A percentile compares a stretch with the other conserved stretches of the same genome.
Conservation (phyloP, 1,140 invertebrate species). For the Lethocerus indicus region DNA sequence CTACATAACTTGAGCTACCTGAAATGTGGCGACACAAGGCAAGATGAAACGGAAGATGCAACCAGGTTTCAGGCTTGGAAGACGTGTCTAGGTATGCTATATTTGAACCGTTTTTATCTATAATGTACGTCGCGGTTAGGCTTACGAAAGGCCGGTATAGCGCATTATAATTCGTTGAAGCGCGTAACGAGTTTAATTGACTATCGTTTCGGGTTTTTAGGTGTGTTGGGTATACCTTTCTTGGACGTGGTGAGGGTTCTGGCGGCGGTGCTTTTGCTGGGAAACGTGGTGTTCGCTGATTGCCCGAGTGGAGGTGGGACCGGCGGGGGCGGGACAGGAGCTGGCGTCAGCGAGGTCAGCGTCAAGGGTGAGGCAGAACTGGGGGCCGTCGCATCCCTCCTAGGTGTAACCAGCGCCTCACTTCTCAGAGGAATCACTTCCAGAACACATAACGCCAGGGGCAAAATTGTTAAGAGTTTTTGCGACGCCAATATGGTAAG, state of each 20-base stretch:
- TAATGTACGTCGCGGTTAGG: too few relatives aligned
- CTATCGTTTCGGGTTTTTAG: constrained; percentile 26
- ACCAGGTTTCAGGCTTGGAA: constrained; percentile 75
- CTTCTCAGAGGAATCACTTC: constrained; percentile 68
- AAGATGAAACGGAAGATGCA: constrained; percentile 61
- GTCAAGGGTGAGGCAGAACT: constrained; percentile 62
- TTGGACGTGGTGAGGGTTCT: constrained; percentile 82
- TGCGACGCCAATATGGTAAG: constrained; percentile 64
- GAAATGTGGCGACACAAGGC: constrained; percentile 50
- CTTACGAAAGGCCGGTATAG: too few relatives aligned
- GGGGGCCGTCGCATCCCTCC: constrained; percentile 62
- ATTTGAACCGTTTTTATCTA: too few relatives aligned
- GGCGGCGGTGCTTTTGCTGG: constrained; percentile 75
- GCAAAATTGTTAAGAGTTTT: constrained; percentile 66
- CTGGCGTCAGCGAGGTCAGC: constrained; percentile 43
- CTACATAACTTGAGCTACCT: constrained; percentile 64
- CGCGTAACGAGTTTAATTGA: too few relatives aligned
- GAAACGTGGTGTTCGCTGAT: constrained; percentile 80
- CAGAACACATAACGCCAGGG: constrained; percentile 63
- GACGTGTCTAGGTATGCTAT: constrained; percentile 47
- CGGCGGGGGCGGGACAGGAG: not conserved
- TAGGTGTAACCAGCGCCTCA: constrained; percentile 59
- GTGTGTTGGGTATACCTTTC: constrained; percentile 80
- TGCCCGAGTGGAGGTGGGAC: constrained; percentile 24
- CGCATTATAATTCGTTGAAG: too few relatives aligned